Evolutionary conservation across 2,797 vertebrate species (phyloP).

Genomic region (Balearica regulorum): DNA sequence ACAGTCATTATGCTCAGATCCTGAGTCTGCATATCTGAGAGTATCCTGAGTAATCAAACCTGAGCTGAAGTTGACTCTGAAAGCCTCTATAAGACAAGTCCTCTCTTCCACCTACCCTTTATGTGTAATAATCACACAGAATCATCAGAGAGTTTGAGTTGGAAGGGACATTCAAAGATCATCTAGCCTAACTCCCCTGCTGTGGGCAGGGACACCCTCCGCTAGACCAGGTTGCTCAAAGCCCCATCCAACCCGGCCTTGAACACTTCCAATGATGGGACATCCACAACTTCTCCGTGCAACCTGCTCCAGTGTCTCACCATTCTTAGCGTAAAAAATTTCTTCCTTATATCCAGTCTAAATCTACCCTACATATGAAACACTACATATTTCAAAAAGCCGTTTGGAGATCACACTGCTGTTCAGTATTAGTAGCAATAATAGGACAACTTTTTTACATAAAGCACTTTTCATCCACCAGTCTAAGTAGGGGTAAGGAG

Average conservation of each 20-base stretch:
- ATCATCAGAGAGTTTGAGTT: too few species aligned
- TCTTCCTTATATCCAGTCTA: background rate
- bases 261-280: background rate
- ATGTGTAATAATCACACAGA: too few species aligned
- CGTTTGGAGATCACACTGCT: background rate
- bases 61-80: background rate
- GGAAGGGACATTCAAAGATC: background rate
- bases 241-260: accelerated
- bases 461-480: background rate
- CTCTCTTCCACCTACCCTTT: background rate
- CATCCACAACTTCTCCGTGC: background rate
- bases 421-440: background rate
- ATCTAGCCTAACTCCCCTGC: background rate
- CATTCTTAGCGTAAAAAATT: background rate
- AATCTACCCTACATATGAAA: background rate
- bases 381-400: background rate
- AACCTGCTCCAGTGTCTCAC: background rate
- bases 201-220: background rate
- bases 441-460: background rate
- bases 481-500: background rate
- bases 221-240: background rate
- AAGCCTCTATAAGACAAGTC: background rate
- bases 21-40: background rate
- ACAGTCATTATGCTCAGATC: background rate
- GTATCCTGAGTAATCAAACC: background rate